phyloP scores from a whole-genome alignment of 2,888 invertebrate genomes.

The Sturmia bella region DNA sequence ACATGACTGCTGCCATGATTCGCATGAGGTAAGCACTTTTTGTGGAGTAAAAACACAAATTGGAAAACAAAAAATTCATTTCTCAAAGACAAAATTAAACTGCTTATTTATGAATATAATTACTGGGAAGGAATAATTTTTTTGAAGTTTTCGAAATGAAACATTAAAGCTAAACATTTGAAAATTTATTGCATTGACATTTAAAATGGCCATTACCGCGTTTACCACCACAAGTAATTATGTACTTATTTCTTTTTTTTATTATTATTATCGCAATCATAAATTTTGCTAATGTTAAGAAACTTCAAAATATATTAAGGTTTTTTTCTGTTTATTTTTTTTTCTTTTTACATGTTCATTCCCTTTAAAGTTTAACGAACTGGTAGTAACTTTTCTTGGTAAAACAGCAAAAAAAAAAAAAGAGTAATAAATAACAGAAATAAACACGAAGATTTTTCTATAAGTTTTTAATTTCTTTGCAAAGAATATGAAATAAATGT shows the following conservation, averaged over 20 bases:
- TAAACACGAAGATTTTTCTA: too few relatives aligned
- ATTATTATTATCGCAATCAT: background rate
- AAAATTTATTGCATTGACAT: conserved; percentile 58
- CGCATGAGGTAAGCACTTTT: conserved; percentile 55
- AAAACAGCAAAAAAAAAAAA: background rate
- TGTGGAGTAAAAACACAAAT: background rate
- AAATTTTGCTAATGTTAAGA: conserved; percentile 36
- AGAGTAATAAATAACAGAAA: too few relatives aligned
- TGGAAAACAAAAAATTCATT: background rate
- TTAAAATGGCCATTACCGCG: conserved; percentile 37
- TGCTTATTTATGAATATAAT: conserved; percentile 26
- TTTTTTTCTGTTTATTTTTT: background rate
- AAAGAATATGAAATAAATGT: background rate
- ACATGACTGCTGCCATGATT: conserved; percentile 43
- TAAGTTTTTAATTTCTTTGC: conserved; percentile 11
- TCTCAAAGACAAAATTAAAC: conserved; percentile 17
- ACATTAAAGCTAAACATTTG: conserved; percentile 2
- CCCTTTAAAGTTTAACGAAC: conserved; percentile 42
- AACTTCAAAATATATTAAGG: background rate
- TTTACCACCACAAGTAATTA: conserved; percentile 41
- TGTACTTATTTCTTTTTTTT: conserved; percentile 4
- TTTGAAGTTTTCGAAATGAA: background rate
- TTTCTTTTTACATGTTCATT: conserved; percentile 9
- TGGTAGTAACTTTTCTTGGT: background rate
- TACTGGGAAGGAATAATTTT: background rate